A percentile compares a stretch with the other conserved stretches of the same genome.
Conservation (phyloP, 2,888 invertebrate genomes). For the Frankliniella intonsa region DNA sequence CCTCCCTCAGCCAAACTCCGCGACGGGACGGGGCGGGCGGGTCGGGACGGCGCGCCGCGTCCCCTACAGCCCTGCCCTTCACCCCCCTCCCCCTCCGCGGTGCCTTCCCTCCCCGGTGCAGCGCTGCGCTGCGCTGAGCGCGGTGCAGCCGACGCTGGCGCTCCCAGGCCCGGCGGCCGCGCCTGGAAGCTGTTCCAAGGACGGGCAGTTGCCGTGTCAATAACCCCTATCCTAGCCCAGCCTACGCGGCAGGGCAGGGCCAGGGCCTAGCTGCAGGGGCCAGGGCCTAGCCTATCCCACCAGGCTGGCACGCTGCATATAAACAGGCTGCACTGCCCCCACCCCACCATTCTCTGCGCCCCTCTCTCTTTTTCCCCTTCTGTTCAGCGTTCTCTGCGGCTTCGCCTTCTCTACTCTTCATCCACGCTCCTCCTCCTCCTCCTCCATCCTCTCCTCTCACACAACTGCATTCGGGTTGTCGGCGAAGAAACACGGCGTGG, state of each 20-base stretch:
- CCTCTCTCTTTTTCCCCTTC: neutral
- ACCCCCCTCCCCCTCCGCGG: neutral
- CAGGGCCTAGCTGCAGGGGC: neutral
- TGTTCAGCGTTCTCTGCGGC: neutral
- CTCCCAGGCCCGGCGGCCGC: neutral
- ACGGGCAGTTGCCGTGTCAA: conserved; percentile 17
- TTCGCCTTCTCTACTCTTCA: neutral
- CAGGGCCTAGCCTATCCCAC: too few relatives aligned
- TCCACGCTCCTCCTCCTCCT: neutral
- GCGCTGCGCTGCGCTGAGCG: conserved; percentile 2
- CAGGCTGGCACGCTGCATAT: neutral
- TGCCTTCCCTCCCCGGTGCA: neutral
- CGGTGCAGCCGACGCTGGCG: conserved; percentile 6
- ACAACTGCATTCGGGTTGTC: conserved; percentile 24
- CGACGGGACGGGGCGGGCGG: neutral
- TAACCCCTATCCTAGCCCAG: conserved; percentile 14
- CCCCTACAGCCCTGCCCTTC: neutral
- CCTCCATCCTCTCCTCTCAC: neutral
- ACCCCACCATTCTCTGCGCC: neutral
- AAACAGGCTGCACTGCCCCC: conserved; percentile 3
- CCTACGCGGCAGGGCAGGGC: neutral
- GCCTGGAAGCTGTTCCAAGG: conserved; percentile 14
- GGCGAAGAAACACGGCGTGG: conserved; percentile 4
- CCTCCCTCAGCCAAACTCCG: conserved; percentile 16
- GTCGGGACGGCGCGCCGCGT: neutral